Base-by-base conservation (phyloP, 1,140 invertebrate genomes). In the Ladona fulva region DNA sequence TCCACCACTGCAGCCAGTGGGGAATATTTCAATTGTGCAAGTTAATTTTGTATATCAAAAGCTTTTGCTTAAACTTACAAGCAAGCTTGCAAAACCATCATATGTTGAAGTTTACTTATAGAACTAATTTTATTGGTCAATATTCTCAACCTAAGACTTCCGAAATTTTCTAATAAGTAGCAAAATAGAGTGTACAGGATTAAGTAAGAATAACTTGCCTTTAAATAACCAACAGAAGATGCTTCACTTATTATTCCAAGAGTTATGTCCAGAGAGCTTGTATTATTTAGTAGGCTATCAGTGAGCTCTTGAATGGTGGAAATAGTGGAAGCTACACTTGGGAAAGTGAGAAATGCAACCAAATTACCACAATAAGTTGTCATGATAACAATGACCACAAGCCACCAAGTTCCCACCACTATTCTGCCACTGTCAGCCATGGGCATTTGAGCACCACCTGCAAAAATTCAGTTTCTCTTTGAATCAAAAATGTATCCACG, bases 291-390 rank as follows among this genome's bases (percentile, higher is more conserved):
- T 73, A 86, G 87, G 75, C 90, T 88, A 0, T 85, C 85, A 22
- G 94, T 80, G 0, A 97, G 82, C 81, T 95, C 92, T 10, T 90
- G 86, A 0, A 96, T 83, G 0, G 89, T 92, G 7, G 92, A 90
- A 0, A 97, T 90, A 0, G 93, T 89, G 8, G 89, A 88, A 82
- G 95, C 92, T 82, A 94, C 92, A 83, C 93, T 92, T 0, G 95
- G 95, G 83, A 97, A 97, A 0, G 96, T 97, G 11, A 98, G 87
- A 83, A 96, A 96, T 6, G 96, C 96, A 0, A 97, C 95, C 25
- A 98, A 87, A 85, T 95, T 97, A 8, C 95, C 95, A 59, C 93
- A 95, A 85, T 97, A 98, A 0, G 95, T 96, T 1, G 96, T 96
- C 0, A 96, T 92, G 0, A 97, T 87, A 0, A 97, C 92, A 78